These are phyloP conservation scores for Syngnathus typhle DNA, from an alignment of 2,113 vertebrate species.

Conservation along the genomic window DNA sequence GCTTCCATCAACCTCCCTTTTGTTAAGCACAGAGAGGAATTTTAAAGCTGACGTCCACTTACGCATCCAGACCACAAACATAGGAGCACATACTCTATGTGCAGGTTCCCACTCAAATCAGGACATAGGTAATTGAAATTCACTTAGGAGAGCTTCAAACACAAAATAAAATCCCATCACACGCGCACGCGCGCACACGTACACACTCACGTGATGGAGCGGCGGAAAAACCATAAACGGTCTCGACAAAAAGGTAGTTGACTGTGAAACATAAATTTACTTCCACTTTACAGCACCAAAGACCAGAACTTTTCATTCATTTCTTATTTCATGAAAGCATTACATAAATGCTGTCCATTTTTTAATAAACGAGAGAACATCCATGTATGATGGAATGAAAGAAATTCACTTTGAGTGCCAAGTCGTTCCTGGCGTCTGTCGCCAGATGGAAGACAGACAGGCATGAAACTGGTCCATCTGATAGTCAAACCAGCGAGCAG, in stretches of 20 bases:
- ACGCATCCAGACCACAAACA: slow-evolving; percentile 23
- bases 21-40: slow-evolving; percentile 62
- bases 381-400: slow-evolving; percentile 8
- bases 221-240: slow-evolving; percentile 31
- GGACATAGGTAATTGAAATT: slow-evolving; percentile 29
- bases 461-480: slow-evolving; percentile 15
- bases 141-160: slow-evolving; percentile 10
- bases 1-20: slow-evolving; percentile 60
- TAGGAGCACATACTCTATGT: not conserved
- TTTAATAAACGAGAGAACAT: not conserved
- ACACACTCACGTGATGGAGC: not conserved
- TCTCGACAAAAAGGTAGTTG: not conserved
- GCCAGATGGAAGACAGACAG: slow-evolving; percentile 27
- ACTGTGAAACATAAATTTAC: no score
- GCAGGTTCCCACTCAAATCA: slow-evolving; percentile 1
- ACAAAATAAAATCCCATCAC: not conserved
- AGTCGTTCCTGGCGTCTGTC: slow-evolving; percentile 25
- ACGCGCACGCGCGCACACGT: no score
- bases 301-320: not conserved
- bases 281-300: no score
- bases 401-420: slow-evolving; percentile 10
- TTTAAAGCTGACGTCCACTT: slow-evolving; percentile 60
- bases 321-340: not conserved
- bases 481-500: slow-evolving; percentile 20
- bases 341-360: slow-evolving; percentile 4